Percentiles rank a stretch among this genome's conserved stretches.
phyloP scores from a whole-genome alignment of 1,140 invertebrate species.

The Chironomus striatipennis region DNA sequence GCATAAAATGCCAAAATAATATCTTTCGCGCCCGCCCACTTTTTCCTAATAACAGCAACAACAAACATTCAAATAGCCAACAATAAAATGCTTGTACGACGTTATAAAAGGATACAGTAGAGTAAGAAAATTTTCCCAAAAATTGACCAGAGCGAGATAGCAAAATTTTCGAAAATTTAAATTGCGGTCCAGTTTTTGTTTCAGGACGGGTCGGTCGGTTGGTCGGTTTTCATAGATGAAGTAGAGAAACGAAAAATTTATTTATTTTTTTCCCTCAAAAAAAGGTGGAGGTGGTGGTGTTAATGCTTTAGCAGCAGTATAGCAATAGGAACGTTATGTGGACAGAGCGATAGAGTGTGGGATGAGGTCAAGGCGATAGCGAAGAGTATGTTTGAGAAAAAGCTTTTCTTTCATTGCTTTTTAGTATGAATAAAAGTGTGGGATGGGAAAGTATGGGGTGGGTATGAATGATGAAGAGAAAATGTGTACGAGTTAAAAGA shows the following conservation, averaged over 20 bases:
- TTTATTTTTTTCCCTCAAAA: neutral
- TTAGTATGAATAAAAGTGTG: neutral
- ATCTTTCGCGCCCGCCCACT: neutral
- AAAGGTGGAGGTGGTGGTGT: neutral
- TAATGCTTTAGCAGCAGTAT: too few species aligned
- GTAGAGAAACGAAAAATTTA: slow-evolving; percentile 3
- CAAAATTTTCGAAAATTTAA: slow-evolving; percentile 20
- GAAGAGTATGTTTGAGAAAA: neutral
- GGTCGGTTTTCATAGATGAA: neutral
- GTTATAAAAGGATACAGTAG: slow-evolving; percentile 2
- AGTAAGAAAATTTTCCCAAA: slow-evolving; percentile 9
- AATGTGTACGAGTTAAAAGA: too few species aligned
- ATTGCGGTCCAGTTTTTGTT: slow-evolving; percentile 19
- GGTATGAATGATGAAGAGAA: neutral
- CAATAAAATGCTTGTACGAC: neutral
- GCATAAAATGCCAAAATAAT: neutral
- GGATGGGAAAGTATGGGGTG: neutral
- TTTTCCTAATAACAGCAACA: slow-evolving; percentile 1
- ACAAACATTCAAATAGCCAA: neutral
- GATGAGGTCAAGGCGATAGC: slow-evolving; percentile 1
- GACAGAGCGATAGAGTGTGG: too few species aligned
- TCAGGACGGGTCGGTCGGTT: neutral
- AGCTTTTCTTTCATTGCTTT: neutral
- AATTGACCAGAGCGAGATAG: slow-evolving; percentile 22
- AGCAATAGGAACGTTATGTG: too few species aligned